Base-by-base conservation (phyloP, 1,140 invertebrate genomes). In the Achroia grisella region DNA sequence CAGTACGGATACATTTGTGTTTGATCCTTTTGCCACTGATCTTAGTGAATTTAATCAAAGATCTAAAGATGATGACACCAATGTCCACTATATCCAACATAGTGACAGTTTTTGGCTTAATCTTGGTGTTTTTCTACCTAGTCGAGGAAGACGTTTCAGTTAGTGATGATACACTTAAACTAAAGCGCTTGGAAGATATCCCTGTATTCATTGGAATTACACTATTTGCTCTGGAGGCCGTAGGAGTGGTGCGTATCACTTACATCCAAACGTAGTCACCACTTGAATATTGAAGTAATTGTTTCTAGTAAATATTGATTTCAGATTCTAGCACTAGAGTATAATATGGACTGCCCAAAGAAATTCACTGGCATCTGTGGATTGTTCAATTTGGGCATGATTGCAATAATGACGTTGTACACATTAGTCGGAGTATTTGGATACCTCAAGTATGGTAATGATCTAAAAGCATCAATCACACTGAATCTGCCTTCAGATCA, bases 141-240 rank as follows among this genome's bases (percentile, higher is more conserved):
- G 87, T 92, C 12, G 74, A 79, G 39, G 85, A 88, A 8, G 77
- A 89, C 1, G 73, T 91, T 0, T 57, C 61, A 0, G 63, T 91
- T n/a, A 76, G 87, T 2, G 56, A 80, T 42, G 79, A 55, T 36
- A 86, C 54, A 30, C 69, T 39, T 34, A 83, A 48, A 86, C 82
- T 49, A 33, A 88, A 75, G 45, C 31, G 42, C 8, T 47, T 52
- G 0, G 62, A 75, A 48, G 88, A 87, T 31, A 89, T 90, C 56
- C 88, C 90, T 0, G 73, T 93, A 3, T 94, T 91, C 50, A 90
- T 95, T 62, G 93, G 94, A 0, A 94, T 92, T 1, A 93, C 92
- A 0, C 79, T 96, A 12, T 96, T 94, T 81, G 92, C 94, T 0
- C 87, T 95, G 46, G 94, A 95, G 87, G 94, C 94, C 12, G 94